phyloP scores from a whole-genome alignment of 2,113 vertebrate species.

The Syngnathoides biaculeatus region DNA sequence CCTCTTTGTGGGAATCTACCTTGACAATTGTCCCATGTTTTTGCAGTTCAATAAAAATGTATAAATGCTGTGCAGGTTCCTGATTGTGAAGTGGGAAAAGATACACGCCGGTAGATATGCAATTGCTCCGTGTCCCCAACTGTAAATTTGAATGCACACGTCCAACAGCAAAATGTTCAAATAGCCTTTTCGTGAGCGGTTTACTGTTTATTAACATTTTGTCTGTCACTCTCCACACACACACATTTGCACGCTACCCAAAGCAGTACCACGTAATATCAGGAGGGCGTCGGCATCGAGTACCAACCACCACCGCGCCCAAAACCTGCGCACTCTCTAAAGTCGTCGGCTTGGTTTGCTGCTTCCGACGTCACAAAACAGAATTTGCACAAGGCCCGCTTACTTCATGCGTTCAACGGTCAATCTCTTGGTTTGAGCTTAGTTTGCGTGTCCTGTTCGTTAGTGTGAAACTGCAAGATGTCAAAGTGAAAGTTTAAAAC shows the following conservation, averaged over 20 bases:
- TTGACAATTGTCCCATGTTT: too few species aligned
- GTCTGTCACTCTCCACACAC: background rate
- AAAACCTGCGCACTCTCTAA: background rate
- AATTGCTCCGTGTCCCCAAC: too few species aligned
- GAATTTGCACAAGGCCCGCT: background rate
- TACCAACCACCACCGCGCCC: background rate
- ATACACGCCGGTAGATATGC: too few species aligned
- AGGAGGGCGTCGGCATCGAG: background rate
- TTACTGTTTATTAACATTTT: too few species aligned
- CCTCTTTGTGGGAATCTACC: too few species aligned
- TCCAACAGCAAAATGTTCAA: too few species aligned
- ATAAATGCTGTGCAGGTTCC: too few species aligned
- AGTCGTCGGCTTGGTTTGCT: background rate
- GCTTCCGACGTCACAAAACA: background rate
- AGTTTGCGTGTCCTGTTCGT: background rate
- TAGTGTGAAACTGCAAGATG: constrained; percentile 30
- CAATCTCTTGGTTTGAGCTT: background rate
- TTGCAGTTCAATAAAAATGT: too few species aligned
- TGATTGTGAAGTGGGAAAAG: too few species aligned
- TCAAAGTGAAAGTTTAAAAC: constrained; percentile 62
- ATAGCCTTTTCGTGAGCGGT: too few species aligned
- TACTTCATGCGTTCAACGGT: constrained; percentile 1
- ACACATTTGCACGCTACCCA: background rate
- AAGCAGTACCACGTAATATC: background rate
- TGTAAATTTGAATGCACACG: too few species aligned